These are phyloP conservation scores for Neosalanx taihuensis DNA, from an alignment of 2,797 vertebrate genomes.

Conservation along the genomic window DNA sequence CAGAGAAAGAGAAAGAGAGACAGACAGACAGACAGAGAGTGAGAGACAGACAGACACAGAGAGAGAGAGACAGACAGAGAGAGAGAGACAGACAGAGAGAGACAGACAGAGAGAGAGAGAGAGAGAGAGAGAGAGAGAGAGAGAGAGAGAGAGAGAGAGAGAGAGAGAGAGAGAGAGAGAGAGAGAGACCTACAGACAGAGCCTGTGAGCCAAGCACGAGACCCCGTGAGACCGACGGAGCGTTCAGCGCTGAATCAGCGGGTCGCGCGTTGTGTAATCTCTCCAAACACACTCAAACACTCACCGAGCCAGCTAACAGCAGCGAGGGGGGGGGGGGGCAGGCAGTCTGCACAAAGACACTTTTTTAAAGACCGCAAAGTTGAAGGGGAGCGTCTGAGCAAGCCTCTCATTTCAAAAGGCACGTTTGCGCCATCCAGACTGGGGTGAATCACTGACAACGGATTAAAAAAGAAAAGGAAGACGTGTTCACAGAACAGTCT, in stretches of 20 bases:
- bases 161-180: not conserved
- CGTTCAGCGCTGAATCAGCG: slow-evolving; percentile 67
- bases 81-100: too few species aligned
- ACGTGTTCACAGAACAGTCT: not conserved
- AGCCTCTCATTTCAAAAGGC: slow-evolving; percentile 53
- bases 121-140: too few species aligned
- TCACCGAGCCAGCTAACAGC: slow-evolving; percentile 47
- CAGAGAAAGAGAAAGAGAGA: too few species aligned
- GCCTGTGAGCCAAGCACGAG: slow-evolving; percentile 53
- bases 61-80: too few species aligned
- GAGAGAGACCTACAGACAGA: not conserved
- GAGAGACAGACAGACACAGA: not conserved
- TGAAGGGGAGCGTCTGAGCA: slow-evolving; percentile 38
- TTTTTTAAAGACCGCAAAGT: slow-evolving; percentile 38
- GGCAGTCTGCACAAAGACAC: slow-evolving; percentile 32
- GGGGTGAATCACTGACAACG: not conserved
- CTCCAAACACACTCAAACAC: slow-evolving; percentile 31
- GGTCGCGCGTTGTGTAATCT: slow-evolving; percentile 64
- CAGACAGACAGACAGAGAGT: too few species aligned
- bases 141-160: not conserved
- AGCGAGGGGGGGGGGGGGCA: slow-evolving; percentile 4
- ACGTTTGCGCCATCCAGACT: slow-evolving; percentile 36
- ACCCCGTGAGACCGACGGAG: slow-evolving; percentile 55
- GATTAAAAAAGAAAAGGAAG: not conserved
- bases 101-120: too few species aligned